Evolutionary conservation across 2,888 invertebrate species (phyloP).

Genomic region (Meliscaeva auricollis): DNA sequence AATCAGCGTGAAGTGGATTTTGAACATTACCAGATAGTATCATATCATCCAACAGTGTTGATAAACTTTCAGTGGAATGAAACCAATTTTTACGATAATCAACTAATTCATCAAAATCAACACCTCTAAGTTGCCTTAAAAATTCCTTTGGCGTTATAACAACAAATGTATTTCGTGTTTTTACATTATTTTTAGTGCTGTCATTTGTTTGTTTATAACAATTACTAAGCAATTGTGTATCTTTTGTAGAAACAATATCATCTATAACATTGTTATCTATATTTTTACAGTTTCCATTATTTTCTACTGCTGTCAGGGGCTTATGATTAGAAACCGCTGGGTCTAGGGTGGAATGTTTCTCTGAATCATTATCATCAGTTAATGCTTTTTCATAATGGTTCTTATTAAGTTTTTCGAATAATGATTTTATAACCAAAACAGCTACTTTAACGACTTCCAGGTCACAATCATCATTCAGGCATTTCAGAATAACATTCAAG

Average conservation of each 20-base stretch:
- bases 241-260: slow-evolving; percentile 80
- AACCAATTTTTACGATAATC: slow-evolving; percentile 88
- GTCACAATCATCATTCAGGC: slow-evolving; percentile 89
- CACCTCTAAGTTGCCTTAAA: slow-evolving; percentile 85
- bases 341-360: background rate
- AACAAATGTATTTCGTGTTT: slow-evolving; percentile 80
- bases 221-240: slow-evolving; percentile 79
- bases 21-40: slow-evolving; percentile 86
- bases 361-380: slow-evolving; percentile 44
- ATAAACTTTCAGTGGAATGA: slow-evolving; percentile 87
- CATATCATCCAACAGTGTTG: slow-evolving; percentile 91
- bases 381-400: slow-evolving; percentile 85
- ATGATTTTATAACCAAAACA: slow-evolving; percentile 84
- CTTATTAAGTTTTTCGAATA: slow-evolving; percentile 85
- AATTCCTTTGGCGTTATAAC: slow-evolving; percentile 86
- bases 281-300: background rate
- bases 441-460: slow-evolving; percentile 89
- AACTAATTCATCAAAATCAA: slow-evolving; percentile 87
- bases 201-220: slow-evolving; percentile 86
- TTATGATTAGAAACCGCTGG: background rate
- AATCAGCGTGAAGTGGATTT: slow-evolving; percentile 88
- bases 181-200: slow-evolving; percentile 78
- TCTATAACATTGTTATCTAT: slow-evolving; percentile 66
- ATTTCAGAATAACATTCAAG: slow-evolving; percentile 88
- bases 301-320: background rate